Percentiles rank a stretch among this genome's conserved stretches.
Conservation (phyloP, 2,888 invertebrate genomes). For the Magallana nippona region DNA sequence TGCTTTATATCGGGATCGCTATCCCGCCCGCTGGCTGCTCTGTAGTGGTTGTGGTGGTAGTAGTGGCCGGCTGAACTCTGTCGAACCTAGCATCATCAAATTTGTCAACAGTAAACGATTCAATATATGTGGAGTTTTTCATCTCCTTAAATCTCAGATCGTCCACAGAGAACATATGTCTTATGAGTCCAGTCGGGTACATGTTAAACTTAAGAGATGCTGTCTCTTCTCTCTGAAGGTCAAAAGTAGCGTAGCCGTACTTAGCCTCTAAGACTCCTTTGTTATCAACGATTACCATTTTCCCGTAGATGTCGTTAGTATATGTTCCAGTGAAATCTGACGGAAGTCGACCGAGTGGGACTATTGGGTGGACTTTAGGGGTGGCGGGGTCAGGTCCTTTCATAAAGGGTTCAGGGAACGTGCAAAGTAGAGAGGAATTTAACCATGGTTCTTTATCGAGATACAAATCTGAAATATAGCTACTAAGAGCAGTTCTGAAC, state of each 20-base stretch:
- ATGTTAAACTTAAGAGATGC: background rate
- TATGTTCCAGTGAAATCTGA: conserved; percentile 59
- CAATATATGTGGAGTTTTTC: background rate
- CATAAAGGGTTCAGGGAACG: conserved; percentile 72
- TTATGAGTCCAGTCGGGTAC: conserved; percentile 1
- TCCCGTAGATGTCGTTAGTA: conserved; percentile 63
- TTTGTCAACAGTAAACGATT: background rate
- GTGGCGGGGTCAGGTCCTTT: background rate
- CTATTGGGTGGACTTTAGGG: conserved; percentile 45
- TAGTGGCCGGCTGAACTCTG: background rate
- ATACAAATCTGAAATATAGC: conserved; percentile 69
- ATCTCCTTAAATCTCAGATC: background rate
- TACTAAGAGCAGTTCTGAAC: conserved; percentile 66
- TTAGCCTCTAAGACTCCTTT: conserved; percentile 46
- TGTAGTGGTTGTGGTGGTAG: background rate
- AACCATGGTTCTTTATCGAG: conserved; percentile 71
- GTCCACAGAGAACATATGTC: background rate
- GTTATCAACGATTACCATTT: conserved; percentile 41
- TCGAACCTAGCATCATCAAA: background rate
- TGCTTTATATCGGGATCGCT: no score
- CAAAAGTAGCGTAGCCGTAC: conserved; percentile 46
- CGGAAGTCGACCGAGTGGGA: conserved; percentile 43
- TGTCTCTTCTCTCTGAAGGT: conserved; percentile 32
- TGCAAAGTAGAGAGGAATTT: conserved; percentile 71
- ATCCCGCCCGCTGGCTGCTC: background rate